These are phyloP conservation scores for Apamea epomidion DNA, from an alignment of 2,888 invertebrate genomes.

Conservation along the genomic window DNA sequence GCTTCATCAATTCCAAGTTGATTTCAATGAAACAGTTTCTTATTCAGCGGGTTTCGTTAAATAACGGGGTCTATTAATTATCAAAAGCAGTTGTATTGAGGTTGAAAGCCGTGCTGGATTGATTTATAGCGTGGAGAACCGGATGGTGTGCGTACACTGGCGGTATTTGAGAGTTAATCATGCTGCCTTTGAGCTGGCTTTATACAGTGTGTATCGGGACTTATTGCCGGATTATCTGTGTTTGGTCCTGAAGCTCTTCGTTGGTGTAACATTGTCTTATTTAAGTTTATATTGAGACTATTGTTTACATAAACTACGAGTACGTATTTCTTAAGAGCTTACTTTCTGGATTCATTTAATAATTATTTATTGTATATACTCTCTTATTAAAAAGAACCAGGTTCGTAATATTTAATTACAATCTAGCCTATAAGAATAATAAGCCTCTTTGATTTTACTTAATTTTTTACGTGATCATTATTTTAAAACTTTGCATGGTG, in stretches of 20 bases:
- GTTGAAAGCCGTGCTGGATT: slow-evolving; percentile 76
- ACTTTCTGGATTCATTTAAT: neutral
- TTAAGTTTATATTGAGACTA: slow-evolving; percentile 1
- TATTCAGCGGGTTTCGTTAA: slow-evolving; percentile 82
- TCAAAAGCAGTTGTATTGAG: slow-evolving; percentile 79
- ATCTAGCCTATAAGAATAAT: no score
- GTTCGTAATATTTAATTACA: no score
- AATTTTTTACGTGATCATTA: no score
- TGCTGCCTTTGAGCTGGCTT: slow-evolving; percentile 24
- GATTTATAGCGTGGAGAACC: slow-evolving; percentile 76
- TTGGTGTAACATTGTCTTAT: slow-evolving; percentile 6
- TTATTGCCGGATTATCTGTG: slow-evolving; percentile 34
- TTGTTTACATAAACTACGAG: neutral
- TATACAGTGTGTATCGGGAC: slow-evolving; percentile 27
- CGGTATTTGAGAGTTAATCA: slow-evolving; percentile 45
- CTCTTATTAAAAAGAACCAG: neutral
- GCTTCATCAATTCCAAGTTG: slow-evolving; percentile 82
- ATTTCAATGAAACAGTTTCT: slow-evolving; percentile 84
- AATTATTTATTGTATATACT: neutral
- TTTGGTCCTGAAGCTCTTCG: neutral
- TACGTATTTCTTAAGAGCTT: neutral
- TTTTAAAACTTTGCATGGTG: no score
- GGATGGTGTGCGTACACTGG: slow-evolving; percentile 62
- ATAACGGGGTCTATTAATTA: slow-evolving; percentile 86
- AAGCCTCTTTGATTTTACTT: no score